Conservation (phyloP, 2,113 vertebrate genomes). For the Zosterops japonicus region DNA sequence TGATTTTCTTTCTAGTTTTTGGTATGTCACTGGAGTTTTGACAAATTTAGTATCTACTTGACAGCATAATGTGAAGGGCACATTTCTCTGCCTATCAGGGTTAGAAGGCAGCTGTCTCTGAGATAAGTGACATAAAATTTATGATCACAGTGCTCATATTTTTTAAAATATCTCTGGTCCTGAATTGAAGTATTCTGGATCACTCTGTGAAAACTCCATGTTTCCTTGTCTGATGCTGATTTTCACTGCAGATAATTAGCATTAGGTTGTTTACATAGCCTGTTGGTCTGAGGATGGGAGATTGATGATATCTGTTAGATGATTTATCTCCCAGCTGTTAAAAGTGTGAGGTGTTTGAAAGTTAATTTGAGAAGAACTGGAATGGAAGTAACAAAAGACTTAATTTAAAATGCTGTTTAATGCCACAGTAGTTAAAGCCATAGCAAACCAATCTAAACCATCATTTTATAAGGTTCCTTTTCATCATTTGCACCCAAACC, state of each 20-base stretch:
- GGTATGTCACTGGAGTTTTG: neutral
- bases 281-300: neutral
- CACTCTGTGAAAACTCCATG: neutral
- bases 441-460: neutral
- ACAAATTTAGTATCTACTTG: neutral
- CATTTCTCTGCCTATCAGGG: neutral
- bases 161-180: neutral
- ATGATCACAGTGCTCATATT: neutral
- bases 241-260: constrained; percentile 26
- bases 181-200: neutral
- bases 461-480: neutral
- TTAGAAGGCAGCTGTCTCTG: neutral
- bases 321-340: neutral
- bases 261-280: neutral
- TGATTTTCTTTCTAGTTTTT: neutral
- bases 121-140: neutral
- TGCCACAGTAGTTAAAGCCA: neutral
- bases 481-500: neutral
- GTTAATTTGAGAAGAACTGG: neutral
- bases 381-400: neutral
- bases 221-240: neutral
- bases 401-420: neutral
- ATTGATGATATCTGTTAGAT: neutral
- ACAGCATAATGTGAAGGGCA: neutral
- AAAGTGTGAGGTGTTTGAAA: neutral